Evolutionary conservation across 1,140 invertebrate genomes (phyloP).

Genomic region (Charaxes varanes): DNA sequence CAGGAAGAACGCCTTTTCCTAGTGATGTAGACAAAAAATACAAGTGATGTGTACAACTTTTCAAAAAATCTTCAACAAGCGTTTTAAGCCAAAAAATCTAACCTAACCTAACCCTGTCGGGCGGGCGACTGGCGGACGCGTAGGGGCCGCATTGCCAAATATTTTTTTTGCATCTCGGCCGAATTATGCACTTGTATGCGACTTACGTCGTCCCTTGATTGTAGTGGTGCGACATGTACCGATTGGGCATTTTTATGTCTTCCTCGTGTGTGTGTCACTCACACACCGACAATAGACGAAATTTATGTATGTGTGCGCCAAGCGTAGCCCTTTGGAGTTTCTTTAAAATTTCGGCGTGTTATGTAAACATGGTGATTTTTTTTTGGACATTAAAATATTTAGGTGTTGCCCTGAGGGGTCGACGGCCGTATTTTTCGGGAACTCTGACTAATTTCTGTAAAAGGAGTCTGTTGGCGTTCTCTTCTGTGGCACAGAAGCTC

Average conservation of each 20-base stretch:
- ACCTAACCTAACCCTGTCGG: conserved; percentile 72
- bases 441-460: conserved; percentile 64
- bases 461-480: conserved; percentile 37
- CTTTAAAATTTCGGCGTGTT: conserved; percentile 66
- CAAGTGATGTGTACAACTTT: conserved; percentile 49
- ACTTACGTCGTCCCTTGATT: conserved; percentile 71
- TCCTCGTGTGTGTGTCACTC: conserved; percentile 55
- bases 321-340: conserved; percentile 54
- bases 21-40: conserved; percentile 51
- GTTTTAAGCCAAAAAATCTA: conserved; percentile 73
- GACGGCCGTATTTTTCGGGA: conserved; percentile 66
- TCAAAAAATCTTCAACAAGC: conserved; percentile 65
- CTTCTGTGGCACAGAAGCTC: conserved; percentile 32
- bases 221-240: conserved; percentile 70
- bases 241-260: conserved; percentile 65
- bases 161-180: conserved; percentile 75
- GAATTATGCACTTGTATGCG: conserved; percentile 74
- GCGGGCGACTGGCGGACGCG: conserved; percentile 70
- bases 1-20: conserved; percentile 51
- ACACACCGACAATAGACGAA: conserved; percentile 45
- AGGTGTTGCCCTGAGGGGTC: conserved; percentile 60
- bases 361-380: conserved; percentile 68
- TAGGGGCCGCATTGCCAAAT: conserved; percentile 74
- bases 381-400: conserved; percentile 64
- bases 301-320: conserved; percentile 54